Evolutionary conservation across 1,140 invertebrate genomes (phyloP).

Genomic region (Drosophila dunni): DNA sequence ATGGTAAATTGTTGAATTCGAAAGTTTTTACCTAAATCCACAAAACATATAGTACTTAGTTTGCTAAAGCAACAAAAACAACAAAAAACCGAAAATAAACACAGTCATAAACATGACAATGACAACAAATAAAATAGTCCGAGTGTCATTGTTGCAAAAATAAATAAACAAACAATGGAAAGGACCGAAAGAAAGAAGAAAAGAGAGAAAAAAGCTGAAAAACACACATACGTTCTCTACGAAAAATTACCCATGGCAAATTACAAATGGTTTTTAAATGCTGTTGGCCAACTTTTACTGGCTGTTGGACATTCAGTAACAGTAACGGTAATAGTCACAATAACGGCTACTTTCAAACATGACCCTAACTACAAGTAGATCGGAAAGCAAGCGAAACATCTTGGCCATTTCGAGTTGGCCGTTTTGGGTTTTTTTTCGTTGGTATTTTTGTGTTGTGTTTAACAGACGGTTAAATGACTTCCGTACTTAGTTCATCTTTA

Average conservation of each 20-base stretch:
- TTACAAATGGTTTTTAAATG: constrained; percentile 66
- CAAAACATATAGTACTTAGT: constrained; percentile 4
- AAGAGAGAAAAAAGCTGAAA: not conserved
- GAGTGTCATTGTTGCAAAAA: constrained; percentile 42
- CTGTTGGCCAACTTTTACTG: constrained; percentile 69
- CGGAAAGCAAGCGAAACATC: constrained; percentile 51
- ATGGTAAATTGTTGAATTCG: constrained; percentile 26
- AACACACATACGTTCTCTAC: constrained; percentile 33
- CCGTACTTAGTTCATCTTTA: constrained; percentile 46
- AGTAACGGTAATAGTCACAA: constrained; percentile 58
- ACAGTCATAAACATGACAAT: constrained; percentile 36
- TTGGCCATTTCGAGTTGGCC: constrained; percentile 57
- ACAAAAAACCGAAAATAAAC: constrained; percentile 9
- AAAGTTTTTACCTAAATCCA: constrained; percentile 32
- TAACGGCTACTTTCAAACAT: constrained; percentile 74
- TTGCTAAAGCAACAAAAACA: constrained; percentile 12
- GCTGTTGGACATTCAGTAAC: constrained; percentile 19
- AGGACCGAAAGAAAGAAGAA: constrained; percentile 9
- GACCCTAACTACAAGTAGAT: constrained; percentile 60
- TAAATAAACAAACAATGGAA: constrained; percentile 29
- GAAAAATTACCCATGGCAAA: constrained; percentile 41
- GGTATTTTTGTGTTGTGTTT: constrained; percentile 23
- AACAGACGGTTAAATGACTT: constrained; percentile 79
- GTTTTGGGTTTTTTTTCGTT: constrained; percentile 21
- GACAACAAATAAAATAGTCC: constrained; percentile 30